Base-by-base conservation (phyloP, 2,113 vertebrate genomes). In the Vulpes lagopus region DNA sequence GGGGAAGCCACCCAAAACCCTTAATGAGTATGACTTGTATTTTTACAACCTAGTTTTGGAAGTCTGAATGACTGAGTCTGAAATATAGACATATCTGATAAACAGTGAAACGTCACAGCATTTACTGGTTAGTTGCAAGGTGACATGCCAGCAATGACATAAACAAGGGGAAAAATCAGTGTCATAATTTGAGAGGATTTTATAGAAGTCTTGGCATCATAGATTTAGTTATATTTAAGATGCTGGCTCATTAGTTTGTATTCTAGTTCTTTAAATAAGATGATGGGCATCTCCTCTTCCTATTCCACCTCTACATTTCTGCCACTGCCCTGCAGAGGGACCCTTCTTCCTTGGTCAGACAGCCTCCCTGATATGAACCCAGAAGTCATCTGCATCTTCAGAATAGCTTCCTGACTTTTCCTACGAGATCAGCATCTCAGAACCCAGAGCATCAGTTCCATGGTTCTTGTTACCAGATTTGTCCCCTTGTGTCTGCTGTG, bases 281-380 rank as follows among this genome's bases (percentile, higher is more conserved):
- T 1, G 12, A 32, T 4, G 1, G 9, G 16, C 11, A 11, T 2
- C 43, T 59, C 0, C 0, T 10, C 38, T 62, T 11, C 6, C 19
- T 25, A 1, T 11, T 19, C 55, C 43, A 53, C 8, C 2, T 53
- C 30, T 62, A 17, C 0, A 6, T 53, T 92, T 11, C 43, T 17
- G 10, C 27, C 30, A n/a, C 0, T 27, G 43, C 27, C 35, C 15
- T 43, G 25, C 22, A 69, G 19, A n/a, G 79, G 4, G 0, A 4
- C 11, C 9, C 5, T 78, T 78, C 12, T 59, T 53, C n/a, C 49
- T 86, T 17, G 27, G 30, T 62, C 5, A 5, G 27, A 22, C 7
- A 25, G 22, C 30, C 7, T 59, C 23, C 3, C 4, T 4, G 55
- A 0, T 11, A 0, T n/a, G 12, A 82, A 30, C 8, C 8, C 16